Base-by-base conservation (phyloP, 2,888 invertebrate genomes). In the Brachyopa scutellaris region DNA sequence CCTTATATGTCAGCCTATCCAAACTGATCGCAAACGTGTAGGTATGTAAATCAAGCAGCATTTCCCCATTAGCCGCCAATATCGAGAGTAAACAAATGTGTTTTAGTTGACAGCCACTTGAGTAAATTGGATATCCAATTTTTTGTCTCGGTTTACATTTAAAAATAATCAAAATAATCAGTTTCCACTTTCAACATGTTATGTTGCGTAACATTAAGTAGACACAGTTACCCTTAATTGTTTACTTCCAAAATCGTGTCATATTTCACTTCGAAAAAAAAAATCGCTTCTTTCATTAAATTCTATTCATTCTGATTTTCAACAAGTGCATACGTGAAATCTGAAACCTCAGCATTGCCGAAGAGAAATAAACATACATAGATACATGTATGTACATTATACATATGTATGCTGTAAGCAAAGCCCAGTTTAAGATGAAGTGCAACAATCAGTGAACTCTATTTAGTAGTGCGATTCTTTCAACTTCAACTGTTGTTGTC, bases 241-340 rank as follows among this genome's bases (percentile, higher is more conserved):
- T 80, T 80, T 80, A 74, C 67, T 67, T 31, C 51, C 6, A 26
- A 59, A 72, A 62, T 31, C 38, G 57, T 74, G 19, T 80, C 79
- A 42, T 13, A 69, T 80, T 80, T 69, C 69, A 42, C 47, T 47
- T 53, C 59, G 26, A 42, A 23, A 74, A 51, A 23, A 26, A 51
- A 38, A 73, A 79, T 79, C 67, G 47, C 64, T 73, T 62, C 31
- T 15, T 26, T 29, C 42, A 61, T 29, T 64, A 29, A 29, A n/a
- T 33, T 8, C 33, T 45, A 36, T 36, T 29, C 31, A 36, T 36
- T 57, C 2, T 7, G 13, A 36, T 45, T 64, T 73, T 40, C 6
- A 13, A 38, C 19, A 8, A 36, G 38, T 42, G 29, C 36, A 47
- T 31, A 47, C 38, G n/a, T 70, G 79, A 61, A 79, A 79, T 69